Evolutionary conservation across 2,797 vertebrate species (phyloP).

Genomic region (Premnoplex brunnescens): DNA sequence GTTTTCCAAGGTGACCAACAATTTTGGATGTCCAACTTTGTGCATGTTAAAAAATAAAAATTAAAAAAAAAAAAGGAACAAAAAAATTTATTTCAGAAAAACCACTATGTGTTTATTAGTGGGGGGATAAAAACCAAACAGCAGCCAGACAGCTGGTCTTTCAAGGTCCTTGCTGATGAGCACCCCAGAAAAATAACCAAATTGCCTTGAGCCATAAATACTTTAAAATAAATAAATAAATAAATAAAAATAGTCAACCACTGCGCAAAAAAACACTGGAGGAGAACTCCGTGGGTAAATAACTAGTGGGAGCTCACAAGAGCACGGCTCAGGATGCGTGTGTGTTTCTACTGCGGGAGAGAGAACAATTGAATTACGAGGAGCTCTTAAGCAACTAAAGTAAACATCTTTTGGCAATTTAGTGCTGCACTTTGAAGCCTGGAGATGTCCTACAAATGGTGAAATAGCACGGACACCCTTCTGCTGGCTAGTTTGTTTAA

Average conservation of each 20-base stretch:
- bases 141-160: background rate
- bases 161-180: background rate
- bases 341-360: constrained; percentile 37
- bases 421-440: constrained; percentile 58
- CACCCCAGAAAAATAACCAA: background rate
- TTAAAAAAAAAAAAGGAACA: fast-evolving
- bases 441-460: constrained; percentile 55
- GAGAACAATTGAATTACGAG: constrained; percentile 65
- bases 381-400: constrained; percentile 65
- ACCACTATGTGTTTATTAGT: background rate
- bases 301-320: constrained; percentile 15
- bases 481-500: constrained; percentile 61
- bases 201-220: background rate
- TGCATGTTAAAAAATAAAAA: background rate
- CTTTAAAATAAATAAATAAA: background rate
- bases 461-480: constrained; percentile 61
- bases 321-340: constrained; percentile 36
- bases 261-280: background rate
- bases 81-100: background rate
- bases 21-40: background rate
- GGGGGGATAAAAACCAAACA: background rate
- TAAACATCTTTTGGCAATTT: constrained; percentile 67
- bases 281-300: constrained; percentile 37
- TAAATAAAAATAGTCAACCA: background rate
- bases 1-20: constrained; percentile 28